phyloP scores from a whole-genome alignment of 1,140 invertebrate species.

The Halictus rubicundus region DNA sequence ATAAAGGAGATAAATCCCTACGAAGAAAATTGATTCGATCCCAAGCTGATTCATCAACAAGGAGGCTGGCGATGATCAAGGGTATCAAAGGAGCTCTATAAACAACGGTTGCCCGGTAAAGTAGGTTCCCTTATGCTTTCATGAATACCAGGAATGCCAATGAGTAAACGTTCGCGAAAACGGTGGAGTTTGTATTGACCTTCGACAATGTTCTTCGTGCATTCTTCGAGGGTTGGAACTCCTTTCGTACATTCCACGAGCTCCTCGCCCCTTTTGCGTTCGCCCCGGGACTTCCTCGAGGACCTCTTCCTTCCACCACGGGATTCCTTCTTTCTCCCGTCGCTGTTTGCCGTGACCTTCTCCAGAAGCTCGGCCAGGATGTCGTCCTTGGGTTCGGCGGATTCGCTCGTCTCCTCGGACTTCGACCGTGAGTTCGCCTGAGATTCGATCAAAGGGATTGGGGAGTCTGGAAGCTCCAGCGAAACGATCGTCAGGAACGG shows the following conservation, averaged over 20 bases:
- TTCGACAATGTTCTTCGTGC: conserved; percentile 66
- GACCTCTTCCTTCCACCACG: conserved; percentile 31
- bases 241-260: conserved; percentile 52
- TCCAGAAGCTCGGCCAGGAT: conserved; percentile 65
- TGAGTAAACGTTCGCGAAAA: conserved; percentile 9
- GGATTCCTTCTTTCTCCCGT: conserved; percentile 25
- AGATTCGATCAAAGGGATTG: conserved; percentile 73
- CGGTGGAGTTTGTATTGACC: conserved; percentile 53
- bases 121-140: conserved; percentile 26
- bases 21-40: background rate
- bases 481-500: conserved; percentile 74
- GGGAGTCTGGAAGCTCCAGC: conserved; percentile 73
- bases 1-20: too few relatives aligned
- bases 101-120: background rate
- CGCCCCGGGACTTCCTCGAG: conserved; percentile 44
- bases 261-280: conserved; percentile 45
- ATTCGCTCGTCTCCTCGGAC: conserved; percentile 42
- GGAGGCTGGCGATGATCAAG: background rate
- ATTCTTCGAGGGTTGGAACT: conserved; percentile 57
- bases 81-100: background rate
- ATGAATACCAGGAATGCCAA: conserved; percentile 18
- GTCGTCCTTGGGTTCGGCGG: conserved; percentile 60
- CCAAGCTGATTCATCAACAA: background rate
- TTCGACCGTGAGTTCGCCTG: conserved; percentile 65
- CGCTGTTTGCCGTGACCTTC: conserved; percentile 58